Evolutionary conservation across 1,140 invertebrate species (phyloP).

Genomic region (Oryctes rhinoceros): DNA sequence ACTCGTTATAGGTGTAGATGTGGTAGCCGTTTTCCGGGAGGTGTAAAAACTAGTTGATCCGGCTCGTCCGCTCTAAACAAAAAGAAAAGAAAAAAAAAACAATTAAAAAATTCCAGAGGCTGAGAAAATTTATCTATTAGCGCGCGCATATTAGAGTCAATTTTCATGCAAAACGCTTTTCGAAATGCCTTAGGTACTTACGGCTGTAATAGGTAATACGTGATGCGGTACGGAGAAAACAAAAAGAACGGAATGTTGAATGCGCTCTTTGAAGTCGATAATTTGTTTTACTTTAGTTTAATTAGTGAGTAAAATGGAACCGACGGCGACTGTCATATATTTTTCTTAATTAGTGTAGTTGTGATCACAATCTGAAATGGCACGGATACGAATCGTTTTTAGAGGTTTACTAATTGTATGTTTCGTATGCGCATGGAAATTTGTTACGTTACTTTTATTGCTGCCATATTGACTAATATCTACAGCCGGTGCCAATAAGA

Average conservation of each 20-base stretch:
- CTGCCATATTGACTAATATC: conserved; percentile 26
- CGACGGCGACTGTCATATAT: conserved; percentile 32
- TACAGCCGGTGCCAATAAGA: too few species aligned
- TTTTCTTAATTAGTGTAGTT: conserved; percentile 25
- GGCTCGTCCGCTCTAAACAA: neutral
- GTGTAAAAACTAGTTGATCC: neutral
- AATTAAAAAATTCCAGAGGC: conserved; percentile 25
- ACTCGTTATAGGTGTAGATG: conserved; percentile 13
- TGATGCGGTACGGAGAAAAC: neutral
- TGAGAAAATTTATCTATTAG: conserved; percentile 23
- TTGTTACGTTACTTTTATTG: conserved; percentile 12
- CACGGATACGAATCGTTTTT: neutral
- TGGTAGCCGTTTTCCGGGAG: conserved; percentile 16
- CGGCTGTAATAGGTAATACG: neutral
- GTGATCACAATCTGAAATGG: conserved; percentile 7
- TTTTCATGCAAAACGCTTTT: conserved; percentile 28
- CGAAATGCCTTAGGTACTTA: neutral
- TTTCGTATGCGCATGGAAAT: conserved; percentile 1
- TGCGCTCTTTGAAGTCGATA: conserved; percentile 41
- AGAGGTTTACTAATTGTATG: neutral
- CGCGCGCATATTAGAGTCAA: neutral
- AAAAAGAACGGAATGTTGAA: neutral
- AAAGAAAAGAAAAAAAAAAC: neutral
- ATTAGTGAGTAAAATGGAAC: conserved; percentile 31
- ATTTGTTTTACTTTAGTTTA: conserved; percentile 41